Percentiles rank a stretch among this genome's conserved stretches.
These are phyloP conservation scores for Crioceris asparagi DNA, from an alignment of 2,888 invertebrate genomes.

Conservation along the genomic window DNA sequence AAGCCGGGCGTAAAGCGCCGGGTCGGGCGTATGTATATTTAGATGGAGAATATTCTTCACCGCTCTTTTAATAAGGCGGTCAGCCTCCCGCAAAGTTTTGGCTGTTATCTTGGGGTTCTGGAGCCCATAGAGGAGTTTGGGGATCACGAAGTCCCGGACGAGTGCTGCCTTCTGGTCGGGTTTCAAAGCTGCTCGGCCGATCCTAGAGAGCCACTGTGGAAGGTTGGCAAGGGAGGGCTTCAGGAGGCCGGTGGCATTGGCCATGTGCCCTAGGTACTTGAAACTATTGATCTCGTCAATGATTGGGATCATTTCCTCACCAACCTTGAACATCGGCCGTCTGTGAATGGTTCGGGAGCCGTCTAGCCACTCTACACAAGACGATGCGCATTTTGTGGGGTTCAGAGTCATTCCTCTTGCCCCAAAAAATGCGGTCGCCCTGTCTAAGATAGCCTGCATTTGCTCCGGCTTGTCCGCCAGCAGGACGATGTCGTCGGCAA, in stretches of 20 bases:
- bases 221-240: constrained; percentile 13
- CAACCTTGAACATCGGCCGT: neutral
- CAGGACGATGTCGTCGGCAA: constrained; percentile 20
- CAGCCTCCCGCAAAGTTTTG: constrained; percentile 7
- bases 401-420: constrained; percentile 15
- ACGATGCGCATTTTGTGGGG: constrained; percentile 3
- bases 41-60: constrained; percentile 38
- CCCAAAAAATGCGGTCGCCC: constrained; percentile 8
- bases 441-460: neutral
- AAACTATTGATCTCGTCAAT: constrained; percentile 6
- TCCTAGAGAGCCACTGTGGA: constrained; percentile 21
- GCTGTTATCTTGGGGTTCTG: constrained; percentile 24
- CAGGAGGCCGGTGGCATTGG: constrained; percentile 9
- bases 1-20: constrained; percentile 20
- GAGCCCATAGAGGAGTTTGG: constrained; percentile 28
- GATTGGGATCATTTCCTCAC: constrained; percentile 2
- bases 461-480: constrained; percentile 2
- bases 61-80: constrained; percentile 9
- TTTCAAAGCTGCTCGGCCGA: constrained; percentile 29
- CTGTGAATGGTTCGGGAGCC: neutral
- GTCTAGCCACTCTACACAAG: constrained; percentile 3
- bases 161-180: constrained; percentile 32
- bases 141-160: constrained; percentile 28
- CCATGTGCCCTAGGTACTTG: constrained; percentile 17
- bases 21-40: constrained; percentile 33